Evolutionary conservation across 1,140 invertebrate genomes (phyloP).

Genomic region (Heliothis subflexa): DNA sequence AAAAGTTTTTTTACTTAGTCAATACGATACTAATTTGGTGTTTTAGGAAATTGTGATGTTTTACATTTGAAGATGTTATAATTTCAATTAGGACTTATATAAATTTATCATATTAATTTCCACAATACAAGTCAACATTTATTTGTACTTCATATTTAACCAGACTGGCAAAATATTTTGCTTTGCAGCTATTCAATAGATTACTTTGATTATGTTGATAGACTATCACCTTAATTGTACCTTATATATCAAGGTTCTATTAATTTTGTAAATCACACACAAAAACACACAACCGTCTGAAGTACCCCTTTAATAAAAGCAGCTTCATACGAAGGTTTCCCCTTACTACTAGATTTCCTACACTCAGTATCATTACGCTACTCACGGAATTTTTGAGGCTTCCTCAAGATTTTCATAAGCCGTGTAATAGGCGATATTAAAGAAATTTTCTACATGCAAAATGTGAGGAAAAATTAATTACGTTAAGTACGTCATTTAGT

Average conservation of each 20-base stretch:
- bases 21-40: no score
- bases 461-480: slow-evolving; percentile 7
- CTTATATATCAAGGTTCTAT: background rate
- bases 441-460: background rate
- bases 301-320: slow-evolving; percentile 11
- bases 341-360: background rate
- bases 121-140: no score
- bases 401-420: slow-evolving; percentile 5
- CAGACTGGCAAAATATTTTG: background rate
- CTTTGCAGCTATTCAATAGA: no score
- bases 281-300: background rate
- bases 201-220: no score
- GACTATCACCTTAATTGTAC: no score
- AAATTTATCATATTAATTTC: no score
- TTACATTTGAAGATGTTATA: no score
- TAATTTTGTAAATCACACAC: background rate
- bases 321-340: background rate
- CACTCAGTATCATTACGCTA: slow-evolving; percentile 1
- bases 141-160: background rate
- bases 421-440: slow-evolving; percentile 3
- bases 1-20: no score
- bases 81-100: no score
- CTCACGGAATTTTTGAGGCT: slow-evolving; percentile 4
- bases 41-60: background rate
- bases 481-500: slow-evolving; percentile 3